A percentile compares a stretch with the other conserved stretches of the same genome.
phyloP scores from a whole-genome alignment of 1,140 invertebrate species.

The Temnothorax nylanderi region DNA sequence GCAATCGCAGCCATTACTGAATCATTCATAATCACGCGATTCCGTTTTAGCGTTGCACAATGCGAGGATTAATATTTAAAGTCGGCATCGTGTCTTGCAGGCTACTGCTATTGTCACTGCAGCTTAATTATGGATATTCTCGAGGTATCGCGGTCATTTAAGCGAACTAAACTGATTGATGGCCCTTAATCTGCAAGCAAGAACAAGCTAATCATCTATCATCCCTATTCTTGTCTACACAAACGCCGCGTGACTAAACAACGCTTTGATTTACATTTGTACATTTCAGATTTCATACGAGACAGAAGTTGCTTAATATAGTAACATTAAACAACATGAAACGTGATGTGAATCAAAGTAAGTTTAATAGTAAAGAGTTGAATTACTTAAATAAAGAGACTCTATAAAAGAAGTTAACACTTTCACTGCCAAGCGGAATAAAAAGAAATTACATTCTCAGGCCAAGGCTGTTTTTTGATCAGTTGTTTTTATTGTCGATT shows the following conservation, averaged over 20 bases:
- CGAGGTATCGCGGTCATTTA: constrained; percentile 5
- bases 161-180: constrained; percentile 26
- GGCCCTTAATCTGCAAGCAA: constrained; percentile 5
- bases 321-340: neutral
- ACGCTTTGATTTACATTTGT: neutral
- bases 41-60: constrained; percentile 16
- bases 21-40: constrained; percentile 49
- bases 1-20: constrained; percentile 16
- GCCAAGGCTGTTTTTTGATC: too few relatives aligned
- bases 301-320: neutral
- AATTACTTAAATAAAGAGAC: neutral
- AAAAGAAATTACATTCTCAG: too few relatives aligned
- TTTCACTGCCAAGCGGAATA: too few relatives aligned
- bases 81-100: constrained; percentile 1
- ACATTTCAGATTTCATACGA: neutral
- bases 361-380: neutral
- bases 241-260: neutral
- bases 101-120: constrained; percentile 6
- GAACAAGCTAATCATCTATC: constrained; percentile 8
- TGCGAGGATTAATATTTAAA: constrained; percentile 32
- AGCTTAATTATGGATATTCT: constrained; percentile 51
- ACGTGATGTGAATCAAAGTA: neutral
- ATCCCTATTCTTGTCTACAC: constrained; percentile 1
- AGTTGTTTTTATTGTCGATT: too few relatives aligned
- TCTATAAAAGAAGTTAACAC: neutral